These are phyloP conservation scores for Leucophenga maculata DNA, from an alignment of 2,888 invertebrate species.

Conservation along the genomic window DNA sequence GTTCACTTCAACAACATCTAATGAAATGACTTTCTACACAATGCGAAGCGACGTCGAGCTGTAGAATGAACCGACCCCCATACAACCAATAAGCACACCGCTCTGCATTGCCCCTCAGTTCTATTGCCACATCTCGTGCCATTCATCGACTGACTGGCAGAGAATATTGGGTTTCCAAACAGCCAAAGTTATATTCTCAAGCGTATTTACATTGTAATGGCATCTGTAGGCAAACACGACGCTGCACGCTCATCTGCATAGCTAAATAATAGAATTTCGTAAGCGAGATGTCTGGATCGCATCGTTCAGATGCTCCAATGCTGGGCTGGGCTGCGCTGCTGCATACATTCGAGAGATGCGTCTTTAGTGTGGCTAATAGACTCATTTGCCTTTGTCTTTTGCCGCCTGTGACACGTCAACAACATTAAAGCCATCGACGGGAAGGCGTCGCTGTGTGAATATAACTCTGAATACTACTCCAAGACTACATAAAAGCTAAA, in stretches of 20 bases:
- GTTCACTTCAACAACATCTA: conserved; percentile 50
- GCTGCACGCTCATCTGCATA: conserved; percentile 57
- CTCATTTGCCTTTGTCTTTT: conserved; percentile 57
- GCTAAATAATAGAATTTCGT: conserved; percentile 58
- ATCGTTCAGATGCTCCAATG: background rate
- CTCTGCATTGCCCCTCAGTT: background rate
- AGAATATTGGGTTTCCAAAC: conserved; percentile 58
- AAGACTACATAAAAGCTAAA: too few relatives aligned
- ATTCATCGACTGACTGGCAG: background rate
- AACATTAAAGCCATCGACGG: conserved; percentile 25
- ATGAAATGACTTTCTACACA: conserved; percentile 54
- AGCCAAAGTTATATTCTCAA: conserved; percentile 50
- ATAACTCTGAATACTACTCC: too few relatives aligned
- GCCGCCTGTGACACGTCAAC: conserved; percentile 54
- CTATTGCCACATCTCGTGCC: too few relatives aligned
- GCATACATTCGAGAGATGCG: conserved; percentile 34
- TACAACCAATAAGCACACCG: conserved; percentile 35
- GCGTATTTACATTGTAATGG: conserved; percentile 64
- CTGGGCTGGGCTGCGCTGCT: conserved; percentile 6
- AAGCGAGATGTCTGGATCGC: conserved; percentile 20
- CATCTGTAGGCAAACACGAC: conserved; percentile 58
- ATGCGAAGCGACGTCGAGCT: background rate
- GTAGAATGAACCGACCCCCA: background rate
- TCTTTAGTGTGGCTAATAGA: conserved; percentile 65
- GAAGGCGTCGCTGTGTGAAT: background rate